Evolutionary conservation across 2,888 invertebrate species (phyloP).

Genomic region (Ethmia dodecea): DNA sequence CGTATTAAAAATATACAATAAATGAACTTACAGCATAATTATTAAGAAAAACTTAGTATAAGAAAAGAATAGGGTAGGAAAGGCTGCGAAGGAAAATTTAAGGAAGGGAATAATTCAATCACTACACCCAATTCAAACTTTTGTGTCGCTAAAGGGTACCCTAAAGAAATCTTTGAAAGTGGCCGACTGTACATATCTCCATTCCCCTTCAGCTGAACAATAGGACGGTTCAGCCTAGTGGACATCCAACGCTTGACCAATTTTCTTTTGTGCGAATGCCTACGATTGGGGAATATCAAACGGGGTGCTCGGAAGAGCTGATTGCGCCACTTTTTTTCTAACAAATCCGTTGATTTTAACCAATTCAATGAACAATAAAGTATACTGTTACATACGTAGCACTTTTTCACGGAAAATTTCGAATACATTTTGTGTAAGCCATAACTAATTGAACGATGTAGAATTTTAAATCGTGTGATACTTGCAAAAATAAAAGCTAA

Average conservation of each 20-base stretch:
- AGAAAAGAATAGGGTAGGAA: too few species aligned
- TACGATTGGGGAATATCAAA: conserved; percentile 68
- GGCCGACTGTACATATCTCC: conserved; percentile 57
- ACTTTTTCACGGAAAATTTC: too few species aligned
- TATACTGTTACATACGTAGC: too few species aligned
- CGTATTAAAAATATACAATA: too few species aligned
- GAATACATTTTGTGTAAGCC: too few species aligned
- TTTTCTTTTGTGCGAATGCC: conserved; percentile 70
- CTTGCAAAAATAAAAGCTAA: too few species aligned
- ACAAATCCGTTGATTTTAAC: conserved; percentile 55
- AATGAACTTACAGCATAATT: too few species aligned
- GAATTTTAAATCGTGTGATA: too few species aligned
- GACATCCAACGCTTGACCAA: conserved; percentile 74
- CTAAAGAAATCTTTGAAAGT: conserved; percentile 40
- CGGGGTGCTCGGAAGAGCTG: conserved; percentile 49
- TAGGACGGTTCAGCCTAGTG: conserved; percentile 61
- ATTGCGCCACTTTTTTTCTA: conserved; percentile 59
- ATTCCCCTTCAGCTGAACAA: conserved; percentile 65
- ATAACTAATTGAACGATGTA: too few species aligned
- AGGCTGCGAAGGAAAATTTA: too few species aligned
- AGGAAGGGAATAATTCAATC: conserved; percentile 41
- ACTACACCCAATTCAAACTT: conserved; percentile 39
- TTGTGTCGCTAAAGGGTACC: conserved; percentile 35
- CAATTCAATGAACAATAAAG: conserved; percentile 49
- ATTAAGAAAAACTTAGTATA: too few species aligned